These are phyloP conservation scores for Astreopora myriophthalma DNA, from an alignment of 64 coral and sea anemone genomes.

Conservation along the genomic window DNA sequence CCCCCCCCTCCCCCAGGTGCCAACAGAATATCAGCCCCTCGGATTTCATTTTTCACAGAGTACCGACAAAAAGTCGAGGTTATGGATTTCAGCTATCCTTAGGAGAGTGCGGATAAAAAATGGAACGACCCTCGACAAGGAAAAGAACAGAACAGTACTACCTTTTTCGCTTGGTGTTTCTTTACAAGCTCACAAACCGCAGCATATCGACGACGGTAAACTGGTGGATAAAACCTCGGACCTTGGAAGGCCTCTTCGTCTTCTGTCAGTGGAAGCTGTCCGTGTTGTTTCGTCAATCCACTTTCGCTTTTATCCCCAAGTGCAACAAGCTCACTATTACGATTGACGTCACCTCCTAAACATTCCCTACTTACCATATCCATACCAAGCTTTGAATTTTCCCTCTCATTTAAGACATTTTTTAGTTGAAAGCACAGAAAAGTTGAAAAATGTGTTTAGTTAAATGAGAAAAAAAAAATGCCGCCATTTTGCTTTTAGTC, in stretches of 20 bases:
- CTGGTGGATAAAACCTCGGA: conserved; percentile 86
- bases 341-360: neutral
- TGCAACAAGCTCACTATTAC: no score
- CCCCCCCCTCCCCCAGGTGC: no score
- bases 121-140: no score
- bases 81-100: no score
- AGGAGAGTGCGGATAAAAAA: no score
- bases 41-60: no score
- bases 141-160: no score
- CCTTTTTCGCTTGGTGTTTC: conserved; percentile 83
- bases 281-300: neutral
- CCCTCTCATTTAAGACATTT: neutral
- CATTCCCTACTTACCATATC: neutral
- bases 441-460: neutral
- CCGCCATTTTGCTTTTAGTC: neutral
- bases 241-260: conserved; percentile 46
- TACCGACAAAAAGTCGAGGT: no score
- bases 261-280: neutral
- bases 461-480: neutral
- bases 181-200: conserved; percentile 82
- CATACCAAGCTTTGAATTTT: neutral
- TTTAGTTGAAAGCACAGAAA: neutral
- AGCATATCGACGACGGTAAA: conserved; percentile 90
- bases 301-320: neutral
- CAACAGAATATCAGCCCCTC: no score